These are phyloP conservation scores for Drosophila nigricruria DNA, from an alignment of 2,888 invertebrate genomes.

Conservation along the genomic window DNA sequence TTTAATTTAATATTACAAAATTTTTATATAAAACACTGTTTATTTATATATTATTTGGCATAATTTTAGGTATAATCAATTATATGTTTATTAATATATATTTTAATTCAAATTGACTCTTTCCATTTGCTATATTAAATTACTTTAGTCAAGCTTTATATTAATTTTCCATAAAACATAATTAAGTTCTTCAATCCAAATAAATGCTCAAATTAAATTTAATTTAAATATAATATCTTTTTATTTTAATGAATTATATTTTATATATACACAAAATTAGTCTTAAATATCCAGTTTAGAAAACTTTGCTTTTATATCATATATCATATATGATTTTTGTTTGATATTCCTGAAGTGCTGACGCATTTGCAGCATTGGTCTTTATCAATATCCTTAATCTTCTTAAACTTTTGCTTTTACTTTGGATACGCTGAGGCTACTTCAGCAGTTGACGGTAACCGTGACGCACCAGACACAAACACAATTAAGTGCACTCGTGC, in stretches of 20 bases:
- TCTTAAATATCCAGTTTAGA: background rate
- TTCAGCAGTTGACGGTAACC: conserved; percentile 31
- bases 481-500: conserved; percentile 66
- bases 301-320: background rate
- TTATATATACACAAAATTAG: background rate
- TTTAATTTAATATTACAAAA: background rate
- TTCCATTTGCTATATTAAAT: no score
- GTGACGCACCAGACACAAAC: conserved; percentile 56
- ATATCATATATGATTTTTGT: background rate
- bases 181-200: background rate
- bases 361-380: conserved; percentile 7
- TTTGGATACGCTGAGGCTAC: conserved; percentile 34
- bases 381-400: conserved; percentile 29
- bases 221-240: background rate
- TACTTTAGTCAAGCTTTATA: no score
- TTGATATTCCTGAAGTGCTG: background rate
- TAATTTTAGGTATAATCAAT: background rate
- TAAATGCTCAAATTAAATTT: background rate
- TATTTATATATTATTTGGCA: background rate
- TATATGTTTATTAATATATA: background rate
- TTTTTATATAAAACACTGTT: no score
- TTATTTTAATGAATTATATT: background rate
- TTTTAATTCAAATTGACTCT: background rate
- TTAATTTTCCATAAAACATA: no score
- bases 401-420: conserved; percentile 27